Evolutionary conservation across 2,113 vertebrate genomes (phyloP).

Genomic region (Murina feae): DNA sequence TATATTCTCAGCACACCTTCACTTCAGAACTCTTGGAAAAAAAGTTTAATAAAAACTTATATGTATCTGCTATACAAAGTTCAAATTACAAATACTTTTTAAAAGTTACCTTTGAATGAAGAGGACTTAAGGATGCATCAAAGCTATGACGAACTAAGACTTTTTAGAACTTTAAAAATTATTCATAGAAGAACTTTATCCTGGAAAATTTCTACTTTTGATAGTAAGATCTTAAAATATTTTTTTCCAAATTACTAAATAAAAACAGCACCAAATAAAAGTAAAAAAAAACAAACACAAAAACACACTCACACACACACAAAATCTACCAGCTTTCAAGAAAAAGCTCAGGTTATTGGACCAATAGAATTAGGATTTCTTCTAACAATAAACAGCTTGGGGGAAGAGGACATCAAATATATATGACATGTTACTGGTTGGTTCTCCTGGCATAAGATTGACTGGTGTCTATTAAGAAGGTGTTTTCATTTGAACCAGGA

Average conservation of each 20-base stretch:
- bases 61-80: not conserved
- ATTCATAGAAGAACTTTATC: not conserved
- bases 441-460: not conserved
- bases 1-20: not conserved
- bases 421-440: not conserved
- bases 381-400: not conserved
- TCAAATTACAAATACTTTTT: not conserved
- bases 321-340: not conserved
- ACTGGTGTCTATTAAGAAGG: not conserved
- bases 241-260: constrained; percentile 24
- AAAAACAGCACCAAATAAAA: not conserved
- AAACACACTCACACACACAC: not conserved
- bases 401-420: not conserved
- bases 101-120: not conserved
- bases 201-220: not conserved
- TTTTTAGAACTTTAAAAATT: not conserved
- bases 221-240: not conserved
- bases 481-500: not conserved
- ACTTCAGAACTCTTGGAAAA: constrained; percentile 12
- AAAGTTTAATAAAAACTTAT: not conserved
- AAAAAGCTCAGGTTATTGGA: not conserved
- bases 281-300: not conserved
- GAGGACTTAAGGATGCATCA: not conserved
- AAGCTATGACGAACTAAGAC: not conserved
- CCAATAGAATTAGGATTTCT: not conserved